Evolutionary conservation across 1,140 invertebrate genomes (phyloP).

Genomic region (Lepidurus arcticus): DNA sequence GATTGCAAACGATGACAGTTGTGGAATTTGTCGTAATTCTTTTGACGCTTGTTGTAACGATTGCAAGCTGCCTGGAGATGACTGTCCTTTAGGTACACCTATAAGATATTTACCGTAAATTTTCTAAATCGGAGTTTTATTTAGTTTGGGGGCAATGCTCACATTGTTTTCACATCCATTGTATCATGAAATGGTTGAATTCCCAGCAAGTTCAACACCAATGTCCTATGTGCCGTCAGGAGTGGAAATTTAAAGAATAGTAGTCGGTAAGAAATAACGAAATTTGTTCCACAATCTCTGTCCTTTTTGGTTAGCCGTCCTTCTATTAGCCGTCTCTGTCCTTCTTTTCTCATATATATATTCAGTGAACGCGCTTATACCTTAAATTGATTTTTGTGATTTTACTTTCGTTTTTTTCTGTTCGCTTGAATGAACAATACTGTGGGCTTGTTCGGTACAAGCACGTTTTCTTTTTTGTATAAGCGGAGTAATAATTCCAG

Average conservation of each 20-base stretch:
- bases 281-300: conserved; percentile 13
- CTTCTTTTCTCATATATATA: too few relatives aligned
- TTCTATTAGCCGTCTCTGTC: too few relatives aligned
- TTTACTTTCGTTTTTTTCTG: too few relatives aligned
- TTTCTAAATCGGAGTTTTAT: conserved; percentile 41
- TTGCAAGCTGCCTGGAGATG: conserved; percentile 96
- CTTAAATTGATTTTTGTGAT: neutral
- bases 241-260: conserved; percentile 94
- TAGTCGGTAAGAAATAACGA: neutral
- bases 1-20: conserved; percentile 97
- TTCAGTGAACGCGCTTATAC: too few relatives aligned
- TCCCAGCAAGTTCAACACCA: conserved; percentile 90
- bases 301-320: neutral
- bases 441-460: too few relatives aligned
- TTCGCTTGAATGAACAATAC: too few relatives aligned
- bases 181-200: conserved; percentile 98
- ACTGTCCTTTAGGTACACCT: conserved; percentile 77
- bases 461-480: too few relatives aligned
- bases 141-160: conserved; percentile 96
- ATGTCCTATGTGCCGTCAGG: conserved; percentile 98
- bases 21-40: conserved; percentile 97
- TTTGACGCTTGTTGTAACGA: conserved; percentile 98
- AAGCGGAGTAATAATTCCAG: too few relatives aligned
- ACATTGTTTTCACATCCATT: conserved; percentile 99
- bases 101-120: conserved; percentile 26